Percentiles rank a stretch among this genome's conserved stretches.
Conservation (phyloP, 1,140 invertebrate species). For the Papilio xuthus region DNA sequence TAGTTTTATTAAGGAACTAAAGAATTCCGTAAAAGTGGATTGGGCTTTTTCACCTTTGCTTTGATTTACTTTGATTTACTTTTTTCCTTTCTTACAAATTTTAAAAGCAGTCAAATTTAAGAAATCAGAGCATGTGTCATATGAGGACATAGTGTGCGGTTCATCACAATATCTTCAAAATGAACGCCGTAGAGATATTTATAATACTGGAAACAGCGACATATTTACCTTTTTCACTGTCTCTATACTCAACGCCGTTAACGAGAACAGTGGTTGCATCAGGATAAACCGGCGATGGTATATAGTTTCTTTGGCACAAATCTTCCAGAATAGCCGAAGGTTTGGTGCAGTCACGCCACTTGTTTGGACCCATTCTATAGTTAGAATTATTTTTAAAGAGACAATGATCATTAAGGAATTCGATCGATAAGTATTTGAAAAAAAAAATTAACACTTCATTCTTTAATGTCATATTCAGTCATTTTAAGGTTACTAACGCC, state of each 20-base stretch:
- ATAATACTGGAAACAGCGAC: neutral
- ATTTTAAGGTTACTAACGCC: too few species aligned
- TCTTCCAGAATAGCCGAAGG: slow-evolving; percentile 88
- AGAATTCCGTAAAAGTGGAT: too few species aligned
- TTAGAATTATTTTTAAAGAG: slow-evolving; percentile 5
- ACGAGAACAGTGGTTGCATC: slow-evolving; percentile 55
- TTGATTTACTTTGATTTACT: too few species aligned
- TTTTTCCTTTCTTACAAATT: too few species aligned
- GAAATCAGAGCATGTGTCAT: too few species aligned
- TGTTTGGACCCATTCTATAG: slow-evolving; percentile 85
- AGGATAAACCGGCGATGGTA: slow-evolving; percentile 77
- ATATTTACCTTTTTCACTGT: slow-evolving; percentile 49
- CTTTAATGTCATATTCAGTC: too few species aligned
- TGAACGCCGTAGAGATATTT: neutral
- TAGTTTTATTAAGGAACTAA: too few species aligned
- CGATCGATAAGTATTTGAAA: neutral
- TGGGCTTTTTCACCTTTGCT: too few species aligned
- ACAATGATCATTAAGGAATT: neutral
- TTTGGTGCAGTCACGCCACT: slow-evolving; percentile 89
- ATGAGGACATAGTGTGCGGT: too few species aligned
- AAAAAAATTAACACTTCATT: neutral
- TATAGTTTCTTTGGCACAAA: slow-evolving; percentile 86
- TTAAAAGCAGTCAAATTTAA: too few species aligned
- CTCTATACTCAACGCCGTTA: slow-evolving; percentile 66
- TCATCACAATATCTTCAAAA: too few species aligned